These are phyloP conservation scores for Sylvia atricapilla DNA, from an alignment of 2,113 vertebrate species.

Conservation along the genomic window DNA sequence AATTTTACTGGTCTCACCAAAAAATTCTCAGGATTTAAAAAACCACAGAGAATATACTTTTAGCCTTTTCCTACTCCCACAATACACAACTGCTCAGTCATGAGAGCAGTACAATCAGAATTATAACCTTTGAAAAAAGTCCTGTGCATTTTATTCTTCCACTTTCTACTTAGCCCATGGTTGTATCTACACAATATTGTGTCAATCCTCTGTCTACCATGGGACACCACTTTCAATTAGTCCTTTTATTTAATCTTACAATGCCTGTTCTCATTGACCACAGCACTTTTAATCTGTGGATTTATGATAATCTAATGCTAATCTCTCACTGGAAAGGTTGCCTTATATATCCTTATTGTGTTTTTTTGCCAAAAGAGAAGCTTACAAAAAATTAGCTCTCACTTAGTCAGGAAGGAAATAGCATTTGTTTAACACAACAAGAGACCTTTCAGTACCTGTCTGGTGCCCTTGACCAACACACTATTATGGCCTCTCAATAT, in stretches of 20 bases:
- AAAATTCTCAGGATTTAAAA: background rate
- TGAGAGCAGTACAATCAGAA: background rate
- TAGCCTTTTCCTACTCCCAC: background rate
- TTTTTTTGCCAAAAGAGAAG: conserved; percentile 68
- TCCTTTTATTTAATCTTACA: conserved; percentile 72
- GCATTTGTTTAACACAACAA: conserved; percentile 73
- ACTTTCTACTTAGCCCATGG: background rate
- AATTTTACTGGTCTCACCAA: background rate
- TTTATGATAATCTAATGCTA: conserved; percentile 76
- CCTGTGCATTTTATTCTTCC: conserved; percentile 16
- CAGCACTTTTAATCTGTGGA: conserved; percentile 65
- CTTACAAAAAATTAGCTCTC: conserved; percentile 65
- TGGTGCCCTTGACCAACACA: conserved; percentile 72
- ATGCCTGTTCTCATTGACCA: conserved; percentile 68
- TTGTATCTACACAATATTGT: conserved; percentile 37
- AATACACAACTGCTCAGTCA: background rate
- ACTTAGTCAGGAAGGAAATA: conserved; percentile 75
- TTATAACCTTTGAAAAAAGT: background rate
- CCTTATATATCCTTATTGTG: conserved; percentile 71
- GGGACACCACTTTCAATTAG: conserved; percentile 70
- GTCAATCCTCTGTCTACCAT: conserved; percentile 44
- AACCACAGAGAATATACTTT: background rate
- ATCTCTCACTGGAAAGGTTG: conserved; percentile 65
- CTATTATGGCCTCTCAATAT: conserved; percentile 70
- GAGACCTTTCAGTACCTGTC: conserved; percentile 79